These are phyloP conservation scores for Calameuta idolon DNA, from an alignment of 2,888 invertebrate genomes.

Conservation along the genomic window DNA sequence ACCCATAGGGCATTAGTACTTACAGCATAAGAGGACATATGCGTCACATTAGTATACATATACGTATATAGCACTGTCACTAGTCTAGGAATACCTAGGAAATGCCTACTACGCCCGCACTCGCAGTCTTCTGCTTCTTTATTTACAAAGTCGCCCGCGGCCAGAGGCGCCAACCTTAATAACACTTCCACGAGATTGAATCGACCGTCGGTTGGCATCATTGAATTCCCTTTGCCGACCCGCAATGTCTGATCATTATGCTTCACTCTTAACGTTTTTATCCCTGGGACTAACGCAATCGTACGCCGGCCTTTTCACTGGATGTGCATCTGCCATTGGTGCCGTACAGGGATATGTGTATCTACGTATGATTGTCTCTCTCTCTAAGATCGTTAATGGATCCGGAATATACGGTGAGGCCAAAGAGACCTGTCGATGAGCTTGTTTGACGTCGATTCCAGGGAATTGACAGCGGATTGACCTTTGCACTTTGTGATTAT, in stretches of 20 bases:
- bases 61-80: neutral
- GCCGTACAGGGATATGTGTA: neutral
- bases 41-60: neutral
- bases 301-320: conserved; percentile 2
- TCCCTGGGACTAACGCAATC: conserved; percentile 5
- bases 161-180: neutral
- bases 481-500: neutral
- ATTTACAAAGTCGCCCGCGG: conserved; percentile 2
- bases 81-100: neutral
- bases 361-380: neutral
- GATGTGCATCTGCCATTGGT: neutral
- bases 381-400: neutral
- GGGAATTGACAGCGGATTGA: neutral
- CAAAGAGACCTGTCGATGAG: neutral
- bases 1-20: neutral
- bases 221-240: neutral
- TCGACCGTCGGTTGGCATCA: conserved; percentile 6
- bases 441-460: neutral
- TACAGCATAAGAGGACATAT: neutral
- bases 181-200: conserved; percentile 5
- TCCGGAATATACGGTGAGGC: neutral
- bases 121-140: neutral
- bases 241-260: conserved; percentile 2
- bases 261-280: conserved; percentile 7
- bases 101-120: neutral